Conservation (phyloP, 2,888 invertebrate species). For the Colletes collaris region DNA sequence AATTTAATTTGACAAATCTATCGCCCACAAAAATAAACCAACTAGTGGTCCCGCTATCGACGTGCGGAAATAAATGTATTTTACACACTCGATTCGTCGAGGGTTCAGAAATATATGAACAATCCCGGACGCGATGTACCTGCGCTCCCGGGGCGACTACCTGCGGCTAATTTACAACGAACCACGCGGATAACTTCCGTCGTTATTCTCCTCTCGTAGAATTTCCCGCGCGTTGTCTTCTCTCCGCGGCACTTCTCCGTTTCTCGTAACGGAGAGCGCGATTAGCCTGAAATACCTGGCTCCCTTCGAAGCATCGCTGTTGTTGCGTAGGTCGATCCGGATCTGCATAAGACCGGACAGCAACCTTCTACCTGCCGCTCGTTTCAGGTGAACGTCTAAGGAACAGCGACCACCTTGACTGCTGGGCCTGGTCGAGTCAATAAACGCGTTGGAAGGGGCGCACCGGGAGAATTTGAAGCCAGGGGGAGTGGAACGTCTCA, state of each 20-base stretch:
- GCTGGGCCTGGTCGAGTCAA: constrained; percentile 25
- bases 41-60: constrained; percentile 19
- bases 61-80: constrained; percentile 51
- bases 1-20: too few species aligned
- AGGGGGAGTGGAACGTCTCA: constrained; percentile 29
- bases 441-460: constrained; percentile 36
- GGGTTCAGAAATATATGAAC: constrained; percentile 51
- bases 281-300: constrained; percentile 56
- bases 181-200: constrained; percentile 67
- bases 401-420: constrained; percentile 63
- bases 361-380: constrained; percentile 22
- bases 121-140: constrained; percentile 57
- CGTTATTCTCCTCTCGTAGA: constrained; percentile 60
- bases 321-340: constrained; percentile 66
- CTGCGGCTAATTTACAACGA: constrained; percentile 73
- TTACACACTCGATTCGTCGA: constrained; percentile 26
- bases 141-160: constrained; percentile 68
- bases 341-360: constrained; percentile 55
- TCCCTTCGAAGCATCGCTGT: constrained; percentile 7
- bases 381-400: constrained; percentile 21
- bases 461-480: neutral
- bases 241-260: neutral
- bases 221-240: constrained; percentile 35
- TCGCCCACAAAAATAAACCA: too few species aligned
- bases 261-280: constrained; percentile 53